Evolutionary conservation across 2,797 vertebrate genomes (phyloP).

Genomic region (Acanthopagrus latus): DNA sequence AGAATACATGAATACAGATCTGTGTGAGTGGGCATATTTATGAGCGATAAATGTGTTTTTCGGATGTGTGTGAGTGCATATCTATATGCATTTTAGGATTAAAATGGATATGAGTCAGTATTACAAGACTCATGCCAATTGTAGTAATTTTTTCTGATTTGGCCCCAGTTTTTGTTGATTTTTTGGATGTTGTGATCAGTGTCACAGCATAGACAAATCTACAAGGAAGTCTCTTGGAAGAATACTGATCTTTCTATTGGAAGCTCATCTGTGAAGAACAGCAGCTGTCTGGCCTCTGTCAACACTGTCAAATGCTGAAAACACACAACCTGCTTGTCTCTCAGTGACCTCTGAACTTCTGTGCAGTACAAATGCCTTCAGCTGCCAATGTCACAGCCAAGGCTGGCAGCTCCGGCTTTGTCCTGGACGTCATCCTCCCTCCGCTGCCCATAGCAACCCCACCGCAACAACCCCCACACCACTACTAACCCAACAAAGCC

Average conservation of each 20-base stretch:
- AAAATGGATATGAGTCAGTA: slow-evolving; percentile 50
- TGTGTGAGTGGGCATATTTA: slow-evolving; percentile 83
- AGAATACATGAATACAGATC: slow-evolving; percentile 76
- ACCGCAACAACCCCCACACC: slow-evolving; percentile 36
- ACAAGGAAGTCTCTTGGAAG: not conserved
- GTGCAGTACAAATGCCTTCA: slow-evolving; percentile 89
- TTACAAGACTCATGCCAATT: slow-evolving; percentile 22
- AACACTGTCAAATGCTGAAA: slow-evolving; percentile 83
- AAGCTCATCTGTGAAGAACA: slow-evolving; percentile 62
- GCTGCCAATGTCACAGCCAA: slow-evolving; percentile 89
- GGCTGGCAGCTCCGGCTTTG: slow-evolving; percentile 88
- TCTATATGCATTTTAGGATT: slow-evolving; percentile 65
- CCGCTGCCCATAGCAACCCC: slow-evolving; percentile 43
- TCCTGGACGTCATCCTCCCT: slow-evolving; percentile 79
- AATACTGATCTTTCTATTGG: slow-evolving; percentile 16
- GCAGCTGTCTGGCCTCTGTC: slow-evolving; percentile 87
- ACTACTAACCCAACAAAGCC: slow-evolving; percentile 82
- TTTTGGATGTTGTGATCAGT: slow-evolving; percentile 36
- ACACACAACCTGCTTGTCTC: slow-evolving; percentile 87
- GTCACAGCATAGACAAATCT: slow-evolving; percentile 2
- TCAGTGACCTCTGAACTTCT: slow-evolving; percentile 90
- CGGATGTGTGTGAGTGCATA: slow-evolving; percentile 47
- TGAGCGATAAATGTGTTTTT: slow-evolving; percentile 74
- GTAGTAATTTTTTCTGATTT: slow-evolving; percentile 40
- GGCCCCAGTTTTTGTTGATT: slow-evolving; percentile 43